Evolutionary conservation across 2,888 invertebrate species (phyloP).

Genomic region (Tortrix viridana): DNA sequence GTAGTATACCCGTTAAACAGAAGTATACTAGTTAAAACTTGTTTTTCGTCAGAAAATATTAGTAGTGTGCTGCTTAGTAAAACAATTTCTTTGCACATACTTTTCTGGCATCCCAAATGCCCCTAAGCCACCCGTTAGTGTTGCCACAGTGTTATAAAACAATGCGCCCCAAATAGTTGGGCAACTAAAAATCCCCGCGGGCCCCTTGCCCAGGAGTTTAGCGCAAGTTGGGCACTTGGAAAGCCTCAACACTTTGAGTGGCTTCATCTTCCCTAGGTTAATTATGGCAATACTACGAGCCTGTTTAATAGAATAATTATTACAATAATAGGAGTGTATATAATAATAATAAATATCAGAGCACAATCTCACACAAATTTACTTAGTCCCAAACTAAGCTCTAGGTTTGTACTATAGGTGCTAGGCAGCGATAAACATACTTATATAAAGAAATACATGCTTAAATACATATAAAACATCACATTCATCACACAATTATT

Average conservation of each 20-base stretch:
- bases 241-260: constrained; percentile 28
- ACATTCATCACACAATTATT: no score
- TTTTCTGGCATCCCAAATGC: constrained; percentile 13
- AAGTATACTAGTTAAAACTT: no score
- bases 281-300: constrained; percentile 25
- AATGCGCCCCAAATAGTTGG: constrained; percentile 25
- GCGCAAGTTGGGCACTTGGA: constrained; percentile 20
- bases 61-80: neutral
- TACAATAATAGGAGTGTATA: no score
- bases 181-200: constrained; percentile 33
- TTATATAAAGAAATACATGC: no score
- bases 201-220: constrained; percentile 26
- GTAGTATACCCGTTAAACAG: no score
- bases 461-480: no score
- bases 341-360: no score
- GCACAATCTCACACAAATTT: no score
- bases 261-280: constrained; percentile 29
- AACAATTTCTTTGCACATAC: neutral
- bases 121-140: constrained; percentile 19
- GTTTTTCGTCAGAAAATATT: neutral
- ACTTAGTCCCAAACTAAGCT: no score
- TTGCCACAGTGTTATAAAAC: constrained; percentile 30
- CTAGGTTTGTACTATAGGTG: no score
- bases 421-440: no score
- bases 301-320: neutral